Evolutionary conservation across 2,113 vertebrate genomes (phyloP).

Genomic region (Chaetura pelagica): DNA sequence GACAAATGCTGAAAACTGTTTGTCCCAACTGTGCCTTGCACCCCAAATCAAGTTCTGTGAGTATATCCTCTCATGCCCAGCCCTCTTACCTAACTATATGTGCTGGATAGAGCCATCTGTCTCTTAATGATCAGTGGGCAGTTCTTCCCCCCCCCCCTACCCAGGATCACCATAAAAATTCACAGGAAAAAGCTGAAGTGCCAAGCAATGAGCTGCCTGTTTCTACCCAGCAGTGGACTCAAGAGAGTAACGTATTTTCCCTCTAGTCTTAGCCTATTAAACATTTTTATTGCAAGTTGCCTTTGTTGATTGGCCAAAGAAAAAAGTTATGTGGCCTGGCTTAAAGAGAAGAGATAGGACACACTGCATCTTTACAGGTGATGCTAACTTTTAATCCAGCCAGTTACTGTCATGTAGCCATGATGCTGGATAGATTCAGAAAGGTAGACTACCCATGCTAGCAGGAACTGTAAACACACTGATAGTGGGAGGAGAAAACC

Average conservation of each 20-base stretch:
- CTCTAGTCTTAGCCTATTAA: neutral
- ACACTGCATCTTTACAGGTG: neutral
- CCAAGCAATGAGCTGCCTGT: neutral
- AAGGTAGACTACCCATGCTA: neutral
- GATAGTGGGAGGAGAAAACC: neutral
- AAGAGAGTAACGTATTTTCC: neutral
- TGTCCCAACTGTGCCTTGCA: constrained; percentile 23
- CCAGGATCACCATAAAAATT: neutral
- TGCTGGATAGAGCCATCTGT: neutral
- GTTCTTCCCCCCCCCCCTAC: neutral
- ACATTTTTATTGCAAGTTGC: neutral
- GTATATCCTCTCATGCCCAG: constrained; percentile 35
- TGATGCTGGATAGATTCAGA: neutral
- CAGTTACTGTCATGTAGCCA: neutral
- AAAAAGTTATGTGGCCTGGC: neutral
- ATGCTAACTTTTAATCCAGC: neutral
- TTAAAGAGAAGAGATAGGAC: neutral
- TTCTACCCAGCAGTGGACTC: neutral
- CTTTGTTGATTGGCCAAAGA: neutral
- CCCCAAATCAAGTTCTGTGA: neutral
- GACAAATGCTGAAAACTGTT: constrained; percentile 11
- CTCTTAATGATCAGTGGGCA: neutral
- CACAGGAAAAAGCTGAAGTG: neutral
- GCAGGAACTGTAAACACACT: neutral
- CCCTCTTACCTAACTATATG: neutral